Evolutionary conservation across 2,888 invertebrate species (phyloP).

Genomic region (Stenodema calcarata): DNA sequence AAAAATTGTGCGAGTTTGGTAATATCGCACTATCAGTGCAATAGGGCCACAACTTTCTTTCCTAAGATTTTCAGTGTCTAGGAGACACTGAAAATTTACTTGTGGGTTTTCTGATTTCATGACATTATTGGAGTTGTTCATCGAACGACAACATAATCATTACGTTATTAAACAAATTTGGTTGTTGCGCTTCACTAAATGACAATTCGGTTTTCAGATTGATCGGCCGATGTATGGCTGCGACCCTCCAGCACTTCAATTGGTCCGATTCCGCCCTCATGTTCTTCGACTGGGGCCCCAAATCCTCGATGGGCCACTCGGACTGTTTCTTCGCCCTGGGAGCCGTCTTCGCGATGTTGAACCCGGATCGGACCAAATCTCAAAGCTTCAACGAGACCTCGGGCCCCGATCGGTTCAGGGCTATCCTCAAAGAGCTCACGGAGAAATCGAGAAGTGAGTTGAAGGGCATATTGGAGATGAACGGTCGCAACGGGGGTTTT

Average conservation of each 20-base stretch:
- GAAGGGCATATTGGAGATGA: background rate
- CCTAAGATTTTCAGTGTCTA: too few relatives aligned
- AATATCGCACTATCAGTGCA: too few relatives aligned
- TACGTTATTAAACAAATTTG: too few relatives aligned
- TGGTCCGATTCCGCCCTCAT: constrained; percentile 71
- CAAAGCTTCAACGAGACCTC: constrained; percentile 70
- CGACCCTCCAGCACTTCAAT: constrained; percentile 49
- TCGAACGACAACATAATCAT: too few relatives aligned
- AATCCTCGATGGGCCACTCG: constrained; percentile 70
- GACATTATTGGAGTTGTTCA: too few relatives aligned
- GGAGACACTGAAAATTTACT: too few relatives aligned
- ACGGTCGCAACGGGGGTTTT: background rate
- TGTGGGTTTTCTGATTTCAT: too few relatives aligned
- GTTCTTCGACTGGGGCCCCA: constrained; percentile 73
- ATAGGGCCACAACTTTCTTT: too few relatives aligned
- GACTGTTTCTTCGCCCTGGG: constrained; percentile 79
- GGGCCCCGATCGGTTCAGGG: constrained; percentile 66
- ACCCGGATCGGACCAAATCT: constrained; percentile 63
- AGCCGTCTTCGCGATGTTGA: constrained; percentile 69
- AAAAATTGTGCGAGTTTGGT: too few relatives aligned
- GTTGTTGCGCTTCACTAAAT: too few relatives aligned
- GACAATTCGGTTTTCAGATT: constrained; percentile 30
- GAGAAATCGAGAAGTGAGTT: constrained; percentile 56
- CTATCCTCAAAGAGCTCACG: constrained; percentile 60
- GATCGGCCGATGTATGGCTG: constrained; percentile 59